Evolutionary conservation across 2,888 invertebrate genomes (phyloP).

Genomic region (Pherbina coryleti): DNA sequence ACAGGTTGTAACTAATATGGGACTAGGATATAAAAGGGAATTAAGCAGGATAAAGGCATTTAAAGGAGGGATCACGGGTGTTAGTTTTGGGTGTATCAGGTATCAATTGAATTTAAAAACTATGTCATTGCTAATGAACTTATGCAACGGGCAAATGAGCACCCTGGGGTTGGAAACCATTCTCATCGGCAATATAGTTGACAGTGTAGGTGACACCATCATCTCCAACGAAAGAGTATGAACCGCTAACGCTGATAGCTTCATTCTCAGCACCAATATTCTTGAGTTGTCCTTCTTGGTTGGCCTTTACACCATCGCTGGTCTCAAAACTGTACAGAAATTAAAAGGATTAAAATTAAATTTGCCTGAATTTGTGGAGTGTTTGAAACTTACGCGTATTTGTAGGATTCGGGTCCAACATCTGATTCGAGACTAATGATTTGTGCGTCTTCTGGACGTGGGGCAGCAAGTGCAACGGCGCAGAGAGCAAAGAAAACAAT

Average conservation of each 20-base stretch:
- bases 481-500: constrained; percentile 62
- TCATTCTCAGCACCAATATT: constrained; percentile 66
- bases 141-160: constrained; percentile 68
- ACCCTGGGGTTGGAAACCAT: constrained; percentile 68
- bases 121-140: constrained; percentile 18
- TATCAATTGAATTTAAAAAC: background rate
- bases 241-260: constrained; percentile 70
- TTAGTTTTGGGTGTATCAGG: background rate
- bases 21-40: constrained; percentile 32
- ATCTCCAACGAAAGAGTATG: constrained; percentile 71
- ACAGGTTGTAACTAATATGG: constrained; percentile 29
- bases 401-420: constrained; percentile 73
- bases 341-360: background rate
- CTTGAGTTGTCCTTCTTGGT: constrained; percentile 70
- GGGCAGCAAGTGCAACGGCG: constrained; percentile 59
- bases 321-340: constrained; percentile 69
- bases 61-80: background rate
- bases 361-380: constrained; percentile 71
- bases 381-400: constrained; percentile 73
- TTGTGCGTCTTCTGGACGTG: constrained; percentile 69
- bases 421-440: constrained; percentile 72
- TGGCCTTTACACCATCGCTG: constrained; percentile 71
- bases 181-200: constrained; percentile 64
- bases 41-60: constrained; percentile 1
- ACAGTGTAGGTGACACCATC: constrained; percentile 73